Base-by-base conservation (phyloP, 1,140 invertebrate genomes). In the Penaeus indicus region DNA sequence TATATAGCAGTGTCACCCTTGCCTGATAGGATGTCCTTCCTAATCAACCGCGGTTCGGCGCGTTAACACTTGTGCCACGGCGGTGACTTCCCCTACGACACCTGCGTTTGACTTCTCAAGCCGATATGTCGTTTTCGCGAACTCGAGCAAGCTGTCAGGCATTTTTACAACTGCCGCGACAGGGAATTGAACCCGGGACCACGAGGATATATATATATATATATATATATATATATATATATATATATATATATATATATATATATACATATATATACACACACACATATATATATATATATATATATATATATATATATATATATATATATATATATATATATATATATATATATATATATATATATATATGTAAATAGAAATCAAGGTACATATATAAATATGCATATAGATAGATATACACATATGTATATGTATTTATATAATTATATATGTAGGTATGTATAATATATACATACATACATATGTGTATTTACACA, bases 211-310 rank as follows among this genome's bases (percentile, higher is more conserved):
- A 64, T 64, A n/a, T 64, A 18, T 64, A n/a, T 64, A 64, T 64
- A n/a, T 64, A 64, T 64, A 16, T n/a, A 64, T 64, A 64, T 64
- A n/a, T 64, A 64, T 64, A n/a, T 64, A 64, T 64, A n/a, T 64
- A 64, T 64, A n/a, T 64, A 64, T 64, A n/a, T 64, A 64, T 64
- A n/a, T 64, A 64, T 64, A n/a, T 64, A 64, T 64, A n/a, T 64
- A 64, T 64, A n/a, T 64, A 64, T 64, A n/a, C n/a, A 64, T 64
- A n/a, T 64, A 64, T 64, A n/a, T 64, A 64, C n/a, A n/a, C n/a
- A 64, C n/a, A n/a, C n/a, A 64, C n/a, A n/a, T 64, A 64, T 64
- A n/a, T 64, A 64, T 64, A n/a, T 64, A 64, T 64, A n/a, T 64
- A 64, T 64, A n/a, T 64, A 64, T 64, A n/a, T 64, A 64, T 64